phyloP scores from a whole-genome alignment of 2,113 vertebrate species.

The Psittacara wagleri region DNA sequence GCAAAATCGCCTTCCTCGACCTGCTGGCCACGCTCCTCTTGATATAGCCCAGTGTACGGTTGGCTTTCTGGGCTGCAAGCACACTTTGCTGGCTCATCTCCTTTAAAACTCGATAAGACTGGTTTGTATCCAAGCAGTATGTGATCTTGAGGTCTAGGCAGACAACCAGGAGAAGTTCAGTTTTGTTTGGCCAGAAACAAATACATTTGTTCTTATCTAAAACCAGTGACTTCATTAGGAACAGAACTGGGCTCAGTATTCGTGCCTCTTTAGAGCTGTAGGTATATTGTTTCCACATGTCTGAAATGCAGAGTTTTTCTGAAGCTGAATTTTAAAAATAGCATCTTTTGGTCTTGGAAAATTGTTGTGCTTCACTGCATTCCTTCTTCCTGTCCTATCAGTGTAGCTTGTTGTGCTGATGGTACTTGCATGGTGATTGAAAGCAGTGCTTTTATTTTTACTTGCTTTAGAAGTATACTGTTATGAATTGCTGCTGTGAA shows the following conservation, averaged over 20 bases:
- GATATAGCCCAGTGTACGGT: fast-evolving
- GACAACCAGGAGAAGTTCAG: not conserved
- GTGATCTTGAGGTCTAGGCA: not conserved
- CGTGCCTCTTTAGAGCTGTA: not conserved
- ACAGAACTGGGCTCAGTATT: not conserved
- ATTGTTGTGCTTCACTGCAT: not conserved
- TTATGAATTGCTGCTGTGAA: constrained; percentile 73
- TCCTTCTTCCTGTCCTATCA: not conserved
- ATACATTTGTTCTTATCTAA: not conserved
- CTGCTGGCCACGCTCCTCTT: not conserved
- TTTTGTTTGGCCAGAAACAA: not conserved
- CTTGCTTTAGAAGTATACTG: constrained; percentile 39
- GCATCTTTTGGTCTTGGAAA: not conserved
- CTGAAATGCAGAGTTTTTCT: not conserved
- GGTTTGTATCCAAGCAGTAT: not conserved
- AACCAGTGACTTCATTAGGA: not conserved
- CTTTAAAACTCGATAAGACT: not conserved
- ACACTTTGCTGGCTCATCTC: not conserved
- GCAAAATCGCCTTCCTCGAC: not conserved
- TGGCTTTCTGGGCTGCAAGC: not conserved
- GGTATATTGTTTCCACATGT: not conserved
- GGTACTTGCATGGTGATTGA: constrained; percentile 51
- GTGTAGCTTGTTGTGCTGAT: not conserved
- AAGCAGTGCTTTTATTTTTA: constrained; percentile 58
- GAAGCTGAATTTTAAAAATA: not conserved